Conservation (phyloP, 2,888 invertebrate species). For the Clitarchus hookeri region DNA sequence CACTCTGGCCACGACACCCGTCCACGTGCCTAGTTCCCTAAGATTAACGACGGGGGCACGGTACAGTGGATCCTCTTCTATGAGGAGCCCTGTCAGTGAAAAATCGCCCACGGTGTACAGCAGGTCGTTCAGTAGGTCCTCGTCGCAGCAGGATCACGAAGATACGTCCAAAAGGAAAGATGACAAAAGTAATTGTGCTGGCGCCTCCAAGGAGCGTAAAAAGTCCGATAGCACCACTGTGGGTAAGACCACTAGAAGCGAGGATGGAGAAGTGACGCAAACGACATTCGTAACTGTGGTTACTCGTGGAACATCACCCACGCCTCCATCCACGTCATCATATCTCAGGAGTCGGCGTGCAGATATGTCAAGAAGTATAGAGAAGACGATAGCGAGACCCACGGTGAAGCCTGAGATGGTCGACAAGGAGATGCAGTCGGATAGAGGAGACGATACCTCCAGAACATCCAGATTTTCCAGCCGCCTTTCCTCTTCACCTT, state of each 20-base stretch:
- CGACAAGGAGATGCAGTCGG: conserved; percentile 77
- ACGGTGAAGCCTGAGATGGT: conserved; percentile 62
- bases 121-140: conserved; percentile 26
- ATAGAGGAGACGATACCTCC: conserved; percentile 70
- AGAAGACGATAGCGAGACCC: conserved; percentile 68
- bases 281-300: conserved; percentile 61
- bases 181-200: neutral
- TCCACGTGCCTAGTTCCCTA: conserved; percentile 37
- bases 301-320: conserved; percentile 79
- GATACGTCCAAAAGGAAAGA: conserved; percentile 16
- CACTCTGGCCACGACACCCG: conserved; percentile 34
- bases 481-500: conserved; percentile 64
- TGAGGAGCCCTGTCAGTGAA: conserved; percentile 46
- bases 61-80: conserved; percentile 45
- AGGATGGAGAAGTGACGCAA: conserved; percentile 24
- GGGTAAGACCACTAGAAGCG: neutral
- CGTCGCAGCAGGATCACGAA: conserved; percentile 31
- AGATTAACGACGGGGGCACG: conserved; percentile 45
- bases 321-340: conserved; percentile 66
- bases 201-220: neutral
- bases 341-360: conserved; percentile 69
- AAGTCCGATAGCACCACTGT: neutral
- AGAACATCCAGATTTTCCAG: conserved; percentile 65
- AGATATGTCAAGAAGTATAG: conserved; percentile 73
- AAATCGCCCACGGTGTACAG: conserved; percentile 47